Evolutionary conservation across 2,797 vertebrate genomes (phyloP).

Genomic region (Chiloscyllium punctatum): DNA sequence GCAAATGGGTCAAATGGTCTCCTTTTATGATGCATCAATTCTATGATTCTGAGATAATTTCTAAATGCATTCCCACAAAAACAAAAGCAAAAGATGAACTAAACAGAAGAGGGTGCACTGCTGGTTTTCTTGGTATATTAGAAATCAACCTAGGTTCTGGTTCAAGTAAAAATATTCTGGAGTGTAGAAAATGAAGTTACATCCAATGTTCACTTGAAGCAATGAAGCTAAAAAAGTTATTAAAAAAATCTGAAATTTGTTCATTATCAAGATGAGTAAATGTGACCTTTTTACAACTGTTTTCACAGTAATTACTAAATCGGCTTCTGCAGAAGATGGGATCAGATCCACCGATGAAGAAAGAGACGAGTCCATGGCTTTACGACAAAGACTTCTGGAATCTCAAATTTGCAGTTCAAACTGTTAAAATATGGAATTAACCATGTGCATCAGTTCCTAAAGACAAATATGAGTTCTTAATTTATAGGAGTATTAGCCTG

Average conservation of each 20-base stretch:
- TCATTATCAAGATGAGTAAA: neutral
- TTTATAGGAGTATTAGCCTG: neutral
- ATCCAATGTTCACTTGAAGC: neutral
- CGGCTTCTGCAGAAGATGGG: neutral
- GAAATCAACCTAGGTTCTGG: neutral
- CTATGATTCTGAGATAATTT: neutral
- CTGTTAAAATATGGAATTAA: conserved; percentile 8
- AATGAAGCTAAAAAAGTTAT: neutral
- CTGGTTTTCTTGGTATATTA: neutral
- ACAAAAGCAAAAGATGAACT: neutral
- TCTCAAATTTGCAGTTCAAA: conserved; percentile 13
- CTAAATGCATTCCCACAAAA: neutral
- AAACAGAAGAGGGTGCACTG: neutral
- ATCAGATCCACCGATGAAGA: conserved; percentile 28
- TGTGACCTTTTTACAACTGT: neutral
- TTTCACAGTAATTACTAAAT: conserved; percentile 26
- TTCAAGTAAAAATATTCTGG: neutral
- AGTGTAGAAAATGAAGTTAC: neutral
- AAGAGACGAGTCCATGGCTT: neutral
- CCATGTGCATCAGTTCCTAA: neutral
- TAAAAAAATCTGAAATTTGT: neutral
- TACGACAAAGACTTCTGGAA: conserved; percentile 30
- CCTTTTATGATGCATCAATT: too few relatives aligned
- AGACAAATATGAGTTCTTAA: neutral
- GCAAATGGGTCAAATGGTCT: too few relatives aligned